A percentile compares a stretch with the other conserved stretches of the same genome.
These are phyloP conservation scores for Globodera rostochiensis DNA, from an alignment of 1,140 invertebrate genomes.

Conservation along the genomic window DNA sequence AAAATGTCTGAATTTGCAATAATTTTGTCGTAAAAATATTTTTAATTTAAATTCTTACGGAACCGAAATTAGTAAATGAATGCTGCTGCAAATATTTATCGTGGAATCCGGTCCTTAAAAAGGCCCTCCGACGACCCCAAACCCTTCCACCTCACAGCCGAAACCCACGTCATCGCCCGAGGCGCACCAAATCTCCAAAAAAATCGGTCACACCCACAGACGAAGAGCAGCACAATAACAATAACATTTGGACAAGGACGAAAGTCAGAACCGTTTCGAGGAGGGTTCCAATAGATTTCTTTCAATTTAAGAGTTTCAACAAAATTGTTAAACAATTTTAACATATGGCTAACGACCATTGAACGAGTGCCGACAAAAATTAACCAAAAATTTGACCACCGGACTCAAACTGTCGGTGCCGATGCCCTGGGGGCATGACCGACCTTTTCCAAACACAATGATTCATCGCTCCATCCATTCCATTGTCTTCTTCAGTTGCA, in stretches of 20 bases:
- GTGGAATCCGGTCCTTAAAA: constrained; percentile 11
- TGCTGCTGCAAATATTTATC: neutral
- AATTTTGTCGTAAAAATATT: too few relatives aligned
- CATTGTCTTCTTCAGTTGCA: neutral
- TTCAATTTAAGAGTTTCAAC: too few relatives aligned
- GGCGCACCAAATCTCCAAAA: neutral
- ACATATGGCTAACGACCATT: too few relatives aligned
- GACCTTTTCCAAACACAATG: neutral
- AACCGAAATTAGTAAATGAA: neutral
- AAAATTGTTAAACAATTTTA: too few relatives aligned
- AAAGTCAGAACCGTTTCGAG: too few relatives aligned
- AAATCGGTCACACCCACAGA: neutral
- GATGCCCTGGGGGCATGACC: neutral
- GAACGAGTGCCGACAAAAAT: too few relatives aligned
- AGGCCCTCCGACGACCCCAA: neutral
- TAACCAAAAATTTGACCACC: too few relatives aligned
- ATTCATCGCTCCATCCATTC: neutral
- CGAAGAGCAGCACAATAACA: neutral
- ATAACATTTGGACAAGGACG: neutral
- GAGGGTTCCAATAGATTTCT: too few relatives aligned
- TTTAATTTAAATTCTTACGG: too few relatives aligned
- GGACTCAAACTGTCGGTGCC: too few relatives aligned
- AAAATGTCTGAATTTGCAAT: too few relatives aligned
- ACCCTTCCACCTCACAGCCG: constrained; percentile 3
- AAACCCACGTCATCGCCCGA: neutral